Conservation (phyloP, 2,888 invertebrate species). For the Muscina levida region DNA sequence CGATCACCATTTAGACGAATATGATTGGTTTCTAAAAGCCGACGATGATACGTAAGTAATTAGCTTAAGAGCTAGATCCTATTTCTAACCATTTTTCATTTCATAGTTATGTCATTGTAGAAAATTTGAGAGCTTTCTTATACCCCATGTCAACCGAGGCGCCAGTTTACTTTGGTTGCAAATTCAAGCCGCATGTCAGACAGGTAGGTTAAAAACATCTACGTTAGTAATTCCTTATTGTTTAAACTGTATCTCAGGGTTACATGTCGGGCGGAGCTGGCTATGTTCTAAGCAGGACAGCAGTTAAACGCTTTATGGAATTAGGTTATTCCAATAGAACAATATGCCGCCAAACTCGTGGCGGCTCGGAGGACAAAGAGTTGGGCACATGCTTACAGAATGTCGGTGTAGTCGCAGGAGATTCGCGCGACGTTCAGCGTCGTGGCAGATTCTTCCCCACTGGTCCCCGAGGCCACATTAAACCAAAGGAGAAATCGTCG, state of each 20-base stretch:
- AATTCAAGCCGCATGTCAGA: conserved; percentile 86
- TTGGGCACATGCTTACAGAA: conserved; percentile 88
- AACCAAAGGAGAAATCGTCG: conserved; percentile 87
- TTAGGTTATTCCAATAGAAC: conserved; percentile 85
- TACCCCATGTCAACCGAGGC: conserved; percentile 85
- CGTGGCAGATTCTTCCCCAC: conserved; percentile 95
- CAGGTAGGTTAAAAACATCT: conserved; percentile 80
- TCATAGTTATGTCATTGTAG: conserved; percentile 92
- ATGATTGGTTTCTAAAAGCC: conserved; percentile 99
- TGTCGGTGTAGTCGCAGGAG: conserved; percentile 92
- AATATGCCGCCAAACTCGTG: conserved; percentile 80
- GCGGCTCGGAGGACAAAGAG: conserved; percentile 76
- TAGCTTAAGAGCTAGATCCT: neutral
- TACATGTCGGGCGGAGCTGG: conserved; percentile 95
- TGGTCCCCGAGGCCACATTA: conserved; percentile 88
- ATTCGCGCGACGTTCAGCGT: conserved; percentile 90
- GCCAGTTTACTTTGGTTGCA: conserved; percentile 93
- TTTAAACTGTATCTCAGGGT: too few species aligned
- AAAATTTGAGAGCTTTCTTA: conserved; percentile 95
- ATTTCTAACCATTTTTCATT: conserved; percentile 7
- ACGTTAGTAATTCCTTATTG: too few species aligned
- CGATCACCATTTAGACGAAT: conserved; percentile 88
- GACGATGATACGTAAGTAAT: conserved; percentile 97
- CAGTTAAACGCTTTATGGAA: conserved; percentile 88
- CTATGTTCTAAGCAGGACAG: conserved; percentile 93